Evolutionary conservation across 1,140 invertebrate species (phyloP), one percentile per base, ranked within the genome.

Genomic region (Halyomorpha halys): DNA sequence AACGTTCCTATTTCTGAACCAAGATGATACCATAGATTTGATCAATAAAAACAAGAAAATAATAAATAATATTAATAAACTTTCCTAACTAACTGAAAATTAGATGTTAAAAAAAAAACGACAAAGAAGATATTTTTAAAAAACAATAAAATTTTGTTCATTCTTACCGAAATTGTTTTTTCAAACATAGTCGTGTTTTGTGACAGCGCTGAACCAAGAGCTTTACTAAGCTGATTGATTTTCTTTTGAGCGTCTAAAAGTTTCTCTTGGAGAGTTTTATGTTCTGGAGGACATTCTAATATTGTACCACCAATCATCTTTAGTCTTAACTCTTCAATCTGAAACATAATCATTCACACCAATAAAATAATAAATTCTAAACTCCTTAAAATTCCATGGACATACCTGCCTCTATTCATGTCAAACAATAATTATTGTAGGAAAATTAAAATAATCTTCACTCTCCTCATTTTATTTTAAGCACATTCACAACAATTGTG

Each of bases 251-350:
- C 72, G 3, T 65, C 68, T 63, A 62, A 68, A 71, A 75, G 78
- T 70, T 83, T 81, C 53, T 75, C 74, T 56, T 77, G 73, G 0
- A 86, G 70, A 64, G 78, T 74, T 49, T 79, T 72, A 68, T 82
- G 76, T 66, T 80, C 77, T 3, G 72, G 71, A 15, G 76, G 74
- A 69, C 75, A 79, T 25, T 53, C 47, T 3, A 71, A 69, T 0
- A 68, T 69, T 2, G 69, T 64, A 66, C 74, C 72, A 39, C 30
- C 78, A 5, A 84, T 63, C 11, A 87, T 70, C 69, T 85, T 78
- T 16, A 85, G 70, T 60, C 80, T 77, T 15, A 89, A 71, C 67
- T 86, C 80, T 65, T 86, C 81, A 15, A 88, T 80, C 34, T 69
- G 64, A 59, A 66, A 67, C 13, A 59, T 14, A 16, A 66, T 8